Conservation (phyloP, 2,113 vertebrate genomes). For the Odontophorus gujanensis region DNA sequence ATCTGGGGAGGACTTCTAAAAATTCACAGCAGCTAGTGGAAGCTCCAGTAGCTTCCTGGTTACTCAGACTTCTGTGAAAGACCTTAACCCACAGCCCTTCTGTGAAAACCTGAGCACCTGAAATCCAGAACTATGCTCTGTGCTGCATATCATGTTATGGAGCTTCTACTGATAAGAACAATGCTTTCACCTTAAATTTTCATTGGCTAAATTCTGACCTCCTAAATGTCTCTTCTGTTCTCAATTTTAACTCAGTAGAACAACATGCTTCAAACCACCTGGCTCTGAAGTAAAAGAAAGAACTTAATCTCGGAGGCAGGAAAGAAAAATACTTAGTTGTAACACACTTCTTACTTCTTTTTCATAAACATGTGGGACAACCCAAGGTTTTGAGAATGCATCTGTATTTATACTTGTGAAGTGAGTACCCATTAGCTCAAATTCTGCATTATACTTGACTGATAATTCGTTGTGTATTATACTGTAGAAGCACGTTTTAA, state of each 20-base stretch:
- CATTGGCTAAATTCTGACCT: not conserved
- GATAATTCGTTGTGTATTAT: not conserved
- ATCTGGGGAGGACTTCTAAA: not conserved
- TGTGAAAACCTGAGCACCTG: not conserved
- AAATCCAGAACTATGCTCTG: not conserved
- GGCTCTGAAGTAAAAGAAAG: not conserved
- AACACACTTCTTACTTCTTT: not conserved
- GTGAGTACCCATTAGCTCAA: not conserved
- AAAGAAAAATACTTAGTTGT: not conserved
- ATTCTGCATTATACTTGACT: not conserved
- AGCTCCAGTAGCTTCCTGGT: not conserved
- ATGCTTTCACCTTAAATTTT: not conserved
- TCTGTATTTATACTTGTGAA: not conserved
- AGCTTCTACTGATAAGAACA: not conserved
- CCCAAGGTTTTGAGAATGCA: not conserved
- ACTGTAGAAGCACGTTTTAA: not conserved
- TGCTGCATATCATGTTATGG: not conserved
- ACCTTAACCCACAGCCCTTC: not conserved
- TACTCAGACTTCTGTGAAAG: not conserved
- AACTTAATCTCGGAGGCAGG: not conserved
- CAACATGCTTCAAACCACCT: not conserved
- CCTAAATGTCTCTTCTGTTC: not conserved
- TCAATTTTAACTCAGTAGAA: not conserved
- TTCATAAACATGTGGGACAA: not conserved
- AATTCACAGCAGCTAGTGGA: not conserved